phyloP scores from a whole-genome alignment of 2,888 invertebrate species.

The Coleophora flavipennella region DNA sequence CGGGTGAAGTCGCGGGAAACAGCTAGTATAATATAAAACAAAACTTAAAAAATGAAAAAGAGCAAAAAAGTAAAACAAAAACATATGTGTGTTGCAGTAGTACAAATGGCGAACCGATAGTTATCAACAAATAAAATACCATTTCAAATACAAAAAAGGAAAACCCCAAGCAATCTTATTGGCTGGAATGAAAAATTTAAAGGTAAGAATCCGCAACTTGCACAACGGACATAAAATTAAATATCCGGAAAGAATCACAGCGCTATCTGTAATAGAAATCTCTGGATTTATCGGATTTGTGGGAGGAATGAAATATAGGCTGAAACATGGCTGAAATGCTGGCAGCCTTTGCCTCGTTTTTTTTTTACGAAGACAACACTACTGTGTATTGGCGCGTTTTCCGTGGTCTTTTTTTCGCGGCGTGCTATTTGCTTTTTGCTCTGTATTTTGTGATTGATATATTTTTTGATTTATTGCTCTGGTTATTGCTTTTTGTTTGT shows the following conservation, averaged over 20 bases:
- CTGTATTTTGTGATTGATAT: slow-evolving; percentile 23
- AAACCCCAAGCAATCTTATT: slow-evolving; percentile 1
- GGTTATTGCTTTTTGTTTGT: background rate
- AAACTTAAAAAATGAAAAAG: too few relatives aligned
- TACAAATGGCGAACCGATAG: too few relatives aligned
- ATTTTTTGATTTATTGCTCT: background rate
- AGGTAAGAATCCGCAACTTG: slow-evolving; percentile 38
- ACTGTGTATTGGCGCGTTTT: slow-evolving; percentile 35
- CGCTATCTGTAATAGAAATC: slow-evolving; percentile 69
- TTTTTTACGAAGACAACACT: slow-evolving; percentile 34
- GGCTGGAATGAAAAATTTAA: slow-evolving; percentile 21
- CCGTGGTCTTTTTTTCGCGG: slow-evolving; percentile 15
- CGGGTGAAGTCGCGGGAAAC: too few relatives aligned
- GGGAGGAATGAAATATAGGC: slow-evolving; percentile 60
- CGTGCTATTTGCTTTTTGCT: slow-evolving; percentile 10
- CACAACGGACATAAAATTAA: slow-evolving; percentile 57
- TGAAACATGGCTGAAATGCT: slow-evolving; percentile 20
- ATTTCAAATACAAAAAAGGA: background rate
- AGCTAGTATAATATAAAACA: too few relatives aligned
- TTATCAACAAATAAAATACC: background rate
- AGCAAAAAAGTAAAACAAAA: too few relatives aligned
- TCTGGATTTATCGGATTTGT: slow-evolving; percentile 63
- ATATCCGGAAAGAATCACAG: slow-evolving; percentile 64
- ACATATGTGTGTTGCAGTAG: too few relatives aligned
- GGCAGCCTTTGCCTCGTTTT: slow-evolving; percentile 30